Evolutionary conservation across 1,140 invertebrate species (phyloP), one percentile per base, ranked within the genome.

Genomic region (Artemia franciscana): DNA sequence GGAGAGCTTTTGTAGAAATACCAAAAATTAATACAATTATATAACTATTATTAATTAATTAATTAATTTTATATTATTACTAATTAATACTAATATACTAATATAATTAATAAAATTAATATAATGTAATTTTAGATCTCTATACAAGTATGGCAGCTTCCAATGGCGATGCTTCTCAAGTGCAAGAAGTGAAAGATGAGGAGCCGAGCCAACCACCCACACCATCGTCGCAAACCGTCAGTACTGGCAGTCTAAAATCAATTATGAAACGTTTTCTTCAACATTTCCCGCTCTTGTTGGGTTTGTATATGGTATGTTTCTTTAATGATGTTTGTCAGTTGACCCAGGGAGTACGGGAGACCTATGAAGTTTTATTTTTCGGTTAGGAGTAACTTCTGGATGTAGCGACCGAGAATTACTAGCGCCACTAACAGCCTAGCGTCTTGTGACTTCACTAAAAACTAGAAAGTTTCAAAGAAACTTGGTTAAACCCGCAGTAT

Each of bases 241-340:
- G 60, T n/a, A 62, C 60, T 15, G 56, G 28, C n/a, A 27, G 63
- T 12, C 58, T 64, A 21, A 21, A 58, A 15, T 59, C 59, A 9
- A n/a, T 64, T 12, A 24, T 26, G 39, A 64, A 64, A 30, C 61
- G 60, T 28, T 59, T 60, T 21, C 60, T 60, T 21, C 60, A 64
- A 28, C 63, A 64, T 24, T 62, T 64, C 24, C 63, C 63, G 0
- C 26, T 64, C 9, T 24, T 64, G 3, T 18, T 64, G 18, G 63
- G 63, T 18, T 28, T 61, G 27, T 64, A 64, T 25, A 23, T 61
- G 30, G 61, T 64, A 60, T 15, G 39, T 51, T 15, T 7, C 30
- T 39, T n/a, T 7, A 7, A 7, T 39, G 7, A 7, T 39, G 30
- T n/a, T n/a, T n/a, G n/a, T n/a, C n/a, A n/a, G n/a, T n/a, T n/a